Conservation (phyloP, 2,797 vertebrate genomes). For the Pangasius djambal region DNA sequence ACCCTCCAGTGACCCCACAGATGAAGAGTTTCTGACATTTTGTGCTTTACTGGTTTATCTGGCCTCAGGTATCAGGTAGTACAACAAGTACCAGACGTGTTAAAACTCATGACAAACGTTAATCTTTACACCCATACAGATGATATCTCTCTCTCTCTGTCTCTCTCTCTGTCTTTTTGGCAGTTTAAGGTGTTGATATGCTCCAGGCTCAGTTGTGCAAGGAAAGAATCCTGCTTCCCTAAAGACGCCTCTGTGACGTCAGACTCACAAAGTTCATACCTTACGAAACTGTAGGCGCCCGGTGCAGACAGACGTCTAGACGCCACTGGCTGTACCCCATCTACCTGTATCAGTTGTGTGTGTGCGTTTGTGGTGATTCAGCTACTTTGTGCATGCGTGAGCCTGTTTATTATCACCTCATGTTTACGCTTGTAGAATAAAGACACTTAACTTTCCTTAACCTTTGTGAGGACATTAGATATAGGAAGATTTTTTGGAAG, state of each 20-base stretch:
- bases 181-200: conserved; percentile 29
- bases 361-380: conserved; percentile 25
- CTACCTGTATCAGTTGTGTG: conserved; percentile 35
- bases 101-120: not conserved
- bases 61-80: conserved; percentile 3
- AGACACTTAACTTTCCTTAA: not conserved
- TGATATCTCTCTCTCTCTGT: conserved; percentile 11
- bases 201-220: conserved; percentile 34
- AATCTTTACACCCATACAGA: conserved; percentile 28
- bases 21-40: conserved; percentile 10
- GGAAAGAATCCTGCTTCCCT: conserved; percentile 19
- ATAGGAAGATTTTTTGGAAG: not conserved
- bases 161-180: conserved; percentile 11
- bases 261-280: not conserved
- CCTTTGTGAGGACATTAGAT: not conserved
- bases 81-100: conserved; percentile 1
- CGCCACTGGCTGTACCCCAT: conserved; percentile 7
- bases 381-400: not conserved
- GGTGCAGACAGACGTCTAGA: conserved; percentile 49
- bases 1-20: not conserved
- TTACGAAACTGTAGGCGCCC: conserved; percentile 42
- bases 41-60: conserved; percentile 7
- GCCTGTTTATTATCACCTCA: conserved; percentile 26
- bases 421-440: not conserved
- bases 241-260: conserved; percentile 25